These are phyloP conservation scores for Anodontia alba DNA, from an alignment of 2,888 invertebrate genomes.

Conservation along the genomic window DNA sequence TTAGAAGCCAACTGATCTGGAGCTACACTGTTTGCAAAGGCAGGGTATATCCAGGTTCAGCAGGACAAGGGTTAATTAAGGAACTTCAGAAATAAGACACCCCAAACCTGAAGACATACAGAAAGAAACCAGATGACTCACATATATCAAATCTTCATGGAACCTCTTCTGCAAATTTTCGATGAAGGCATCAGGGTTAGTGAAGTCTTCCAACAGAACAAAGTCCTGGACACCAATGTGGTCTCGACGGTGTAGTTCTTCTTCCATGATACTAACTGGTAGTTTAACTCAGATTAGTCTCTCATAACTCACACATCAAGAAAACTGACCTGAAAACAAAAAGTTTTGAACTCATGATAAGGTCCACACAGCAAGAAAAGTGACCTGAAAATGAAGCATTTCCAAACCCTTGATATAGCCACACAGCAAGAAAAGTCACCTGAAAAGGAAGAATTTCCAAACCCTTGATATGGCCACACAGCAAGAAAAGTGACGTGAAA, in stretches of 20 bases:
- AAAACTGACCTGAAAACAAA: background rate
- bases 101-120: too few species aligned
- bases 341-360: background rate
- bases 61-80: too few species aligned
- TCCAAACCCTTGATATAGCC: background rate
- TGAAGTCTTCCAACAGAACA: constrained; percentile 94
- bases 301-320: background rate
- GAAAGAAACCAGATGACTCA: too few species aligned
- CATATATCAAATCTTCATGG: constrained; percentile 95
- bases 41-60: too few species aligned
- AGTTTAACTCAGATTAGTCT: background rate
- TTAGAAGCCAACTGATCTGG: too few species aligned
- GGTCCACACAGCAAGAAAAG: background rate
- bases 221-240: constrained; percentile 96
- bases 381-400: background rate
- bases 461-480: too few species aligned
- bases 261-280: constrained; percentile 78
- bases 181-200: constrained; percentile 92
- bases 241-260: constrained; percentile 89
- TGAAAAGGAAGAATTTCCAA: background rate
- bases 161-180: constrained; percentile 95
- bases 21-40: too few species aligned
- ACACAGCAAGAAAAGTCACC: background rate
- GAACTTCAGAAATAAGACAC: too few species aligned
- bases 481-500: background rate